Base-by-base conservation (phyloP, 2,888 invertebrate genomes). In the Lycaena phlaeas region DNA sequence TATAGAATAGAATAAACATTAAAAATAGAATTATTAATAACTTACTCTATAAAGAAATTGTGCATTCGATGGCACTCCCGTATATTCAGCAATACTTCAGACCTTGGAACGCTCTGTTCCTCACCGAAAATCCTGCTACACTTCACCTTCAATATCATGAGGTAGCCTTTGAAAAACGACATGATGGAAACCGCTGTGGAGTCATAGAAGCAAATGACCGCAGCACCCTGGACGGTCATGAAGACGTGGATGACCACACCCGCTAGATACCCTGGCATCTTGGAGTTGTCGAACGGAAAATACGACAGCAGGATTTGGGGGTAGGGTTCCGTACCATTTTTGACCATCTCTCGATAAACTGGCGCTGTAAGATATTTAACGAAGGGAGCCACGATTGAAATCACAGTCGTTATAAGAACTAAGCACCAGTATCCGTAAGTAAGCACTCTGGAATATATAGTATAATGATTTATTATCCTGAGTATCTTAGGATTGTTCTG, bases 41-140 rank as follows among this genome's bases (percentile, higher is more conserved):
- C 67, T 65, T 49, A 76, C 79, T 57, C 59, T 1, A 67, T 37
- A 27, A 75, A 48, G 38, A 56, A 54, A 38, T 56, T 62, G 43
- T 77, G 79, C 49, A 65, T 63, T 27, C 66, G 56, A 41, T 75
- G 69, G 45, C 73, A 75, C 17, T 77, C 71, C 42, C 48, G 71
- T 17, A 78, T 68, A 12, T 54, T 62, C 1, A 46, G 44, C 10
- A 62, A 39, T 41, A 65, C 45, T 2, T 51, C 50, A 6, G 42
- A 12, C n/a, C 37, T 39, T 6, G 56, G 42, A 25, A 47, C 36
- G 10, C 14, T 43, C 11, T 48, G 39, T 2, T 45, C 48, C 1
- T 53, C 38, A 12, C 51, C 57, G 49, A 72, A 73, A 42, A 78
- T 52, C 4, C 38, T 41, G 7, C 36, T 44, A 50, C 66, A 67